Conservation (phyloP, 2,888 invertebrate genomes). For the Metalampra italica region DNA sequence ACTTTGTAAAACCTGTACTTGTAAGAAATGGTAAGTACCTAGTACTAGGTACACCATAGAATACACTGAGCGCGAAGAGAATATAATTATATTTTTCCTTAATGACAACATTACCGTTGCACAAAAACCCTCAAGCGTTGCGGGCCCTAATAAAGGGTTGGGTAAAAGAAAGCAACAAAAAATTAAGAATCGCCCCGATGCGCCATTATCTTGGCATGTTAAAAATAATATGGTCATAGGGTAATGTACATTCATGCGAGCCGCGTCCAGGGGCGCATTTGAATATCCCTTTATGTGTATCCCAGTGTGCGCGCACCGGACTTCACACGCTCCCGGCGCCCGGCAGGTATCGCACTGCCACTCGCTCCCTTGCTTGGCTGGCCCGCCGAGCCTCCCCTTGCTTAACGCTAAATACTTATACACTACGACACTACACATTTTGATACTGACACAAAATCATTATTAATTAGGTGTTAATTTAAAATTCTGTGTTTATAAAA, state of each 20-base stretch:
- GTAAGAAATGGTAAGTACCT: too few relatives aligned
- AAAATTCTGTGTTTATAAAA: too few relatives aligned
- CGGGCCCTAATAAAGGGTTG: constrained; percentile 66
- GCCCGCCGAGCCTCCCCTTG: constrained; percentile 18
- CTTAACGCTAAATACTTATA: constrained; percentile 23
- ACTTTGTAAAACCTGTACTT: too few relatives aligned
- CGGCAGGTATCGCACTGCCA: constrained; percentile 34
- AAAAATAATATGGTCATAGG: constrained; percentile 78
- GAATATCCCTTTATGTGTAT: constrained; percentile 62
- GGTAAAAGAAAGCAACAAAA: constrained; percentile 67
- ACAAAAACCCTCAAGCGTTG: constrained; percentile 73
- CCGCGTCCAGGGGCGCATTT: constrained; percentile 75
- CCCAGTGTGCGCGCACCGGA: constrained; percentile 65
- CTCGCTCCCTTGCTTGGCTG: constrained; percentile 5
- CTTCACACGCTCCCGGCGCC: constrained; percentile 73
- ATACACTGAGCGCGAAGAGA: not conserved
- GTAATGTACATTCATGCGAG: constrained; percentile 73
- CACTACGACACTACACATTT: constrained; percentile 24
- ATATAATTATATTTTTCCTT: constrained; percentile 37
- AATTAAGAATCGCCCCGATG: constrained; percentile 78
- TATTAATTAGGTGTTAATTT: too few relatives aligned
- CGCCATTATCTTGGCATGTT: constrained; percentile 75
- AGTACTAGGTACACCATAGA: not conserved
- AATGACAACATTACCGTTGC: constrained; percentile 61
- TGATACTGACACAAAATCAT: not conserved